phyloP scores from a whole-genome alignment of 1,140 invertebrate genomes.

The Zaprionus africanus region DNA sequence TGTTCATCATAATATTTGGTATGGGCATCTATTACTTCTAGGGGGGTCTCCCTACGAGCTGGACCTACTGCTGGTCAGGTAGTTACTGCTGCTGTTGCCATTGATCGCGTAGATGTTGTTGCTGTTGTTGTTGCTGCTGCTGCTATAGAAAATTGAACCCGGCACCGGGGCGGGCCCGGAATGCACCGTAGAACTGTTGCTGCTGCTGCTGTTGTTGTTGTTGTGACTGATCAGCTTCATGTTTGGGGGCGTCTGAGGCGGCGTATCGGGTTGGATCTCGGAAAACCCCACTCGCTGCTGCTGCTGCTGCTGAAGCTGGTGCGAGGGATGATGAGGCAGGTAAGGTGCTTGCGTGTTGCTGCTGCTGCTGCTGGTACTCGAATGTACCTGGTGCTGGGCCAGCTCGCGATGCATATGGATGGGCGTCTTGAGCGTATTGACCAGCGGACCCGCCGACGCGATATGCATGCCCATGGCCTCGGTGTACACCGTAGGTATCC shows the following conservation, averaged over 20 bases:
- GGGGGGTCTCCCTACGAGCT: slow-evolving; percentile 47
- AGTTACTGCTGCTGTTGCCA: slow-evolving; percentile 84
- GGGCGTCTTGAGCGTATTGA: slow-evolving; percentile 68
- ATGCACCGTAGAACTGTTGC: slow-evolving; percentile 63
- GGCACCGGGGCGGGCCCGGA: slow-evolving; percentile 85
- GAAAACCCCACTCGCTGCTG: slow-evolving; percentile 88
- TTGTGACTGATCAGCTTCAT: slow-evolving; percentile 89
- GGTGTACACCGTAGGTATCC: slow-evolving; percentile 81
- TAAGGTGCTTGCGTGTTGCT: slow-evolving; percentile 36
- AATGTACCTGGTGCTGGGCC: slow-evolving; percentile 45
- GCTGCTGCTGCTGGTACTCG: slow-evolving; percentile 23
- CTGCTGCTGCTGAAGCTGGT: slow-evolving; percentile 42
- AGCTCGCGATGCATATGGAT: slow-evolving; percentile 69
- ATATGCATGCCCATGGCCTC: slow-evolving; percentile 78
- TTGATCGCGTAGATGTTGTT: slow-evolving; percentile 62
- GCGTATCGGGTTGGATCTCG: slow-evolving; percentile 94
- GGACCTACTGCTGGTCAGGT: slow-evolving; percentile 85
- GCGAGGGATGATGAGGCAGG: slow-evolving; percentile 40
- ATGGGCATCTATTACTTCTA: slow-evolving; percentile 37
- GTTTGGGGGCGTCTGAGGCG: slow-evolving; percentile 95
- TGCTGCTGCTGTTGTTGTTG: slow-evolving; percentile 47
- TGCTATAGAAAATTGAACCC: slow-evolving; percentile 85
- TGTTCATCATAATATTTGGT: slow-evolving; percentile 58
- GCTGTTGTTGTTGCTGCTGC: slow-evolving; percentile 60
- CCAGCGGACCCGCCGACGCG: slow-evolving; percentile 10